Evolutionary conservation across 2,888 invertebrate species (phyloP).

Genomic region (Uloborus plumipes): DNA sequence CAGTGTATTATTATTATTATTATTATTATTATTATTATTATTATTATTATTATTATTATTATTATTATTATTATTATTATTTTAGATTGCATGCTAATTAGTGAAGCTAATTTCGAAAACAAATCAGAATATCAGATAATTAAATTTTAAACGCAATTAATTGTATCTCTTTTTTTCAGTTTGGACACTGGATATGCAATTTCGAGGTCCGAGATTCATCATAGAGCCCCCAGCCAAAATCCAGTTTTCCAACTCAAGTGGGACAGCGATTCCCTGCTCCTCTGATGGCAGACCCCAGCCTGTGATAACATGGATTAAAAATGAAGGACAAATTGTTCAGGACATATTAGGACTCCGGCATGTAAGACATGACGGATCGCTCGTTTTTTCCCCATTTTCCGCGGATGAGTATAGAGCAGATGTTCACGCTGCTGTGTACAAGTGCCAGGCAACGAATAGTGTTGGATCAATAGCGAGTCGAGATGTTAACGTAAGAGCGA

Average conservation of each 20-base stretch:
- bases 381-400: constrained; percentile 59
- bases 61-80: no score
- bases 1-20: no score
- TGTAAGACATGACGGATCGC: constrained; percentile 54
- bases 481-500: constrained; percentile 50
- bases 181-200: constrained; percentile 4
- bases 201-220: constrained; percentile 58
- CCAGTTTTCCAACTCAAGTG: constrained; percentile 63
- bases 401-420: constrained; percentile 61
- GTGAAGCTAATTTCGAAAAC: no score
- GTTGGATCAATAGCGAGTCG: constrained; percentile 56
- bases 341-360: constrained; percentile 59
- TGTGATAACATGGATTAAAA: constrained; percentile 54
- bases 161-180: constrained; percentile 11
- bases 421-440: constrained; percentile 51
- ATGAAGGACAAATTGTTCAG: constrained; percentile 39
- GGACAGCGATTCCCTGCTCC: constrained; percentile 59
- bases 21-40: no score
- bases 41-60: no score
- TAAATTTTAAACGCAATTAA: no score
- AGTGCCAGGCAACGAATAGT: constrained; percentile 49
- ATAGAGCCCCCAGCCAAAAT: constrained; percentile 56
- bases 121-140: no score
- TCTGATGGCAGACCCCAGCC: constrained; percentile 52
- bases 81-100: no score